Conservation (phyloP, 1,140 invertebrate species). For the Aleiodes sp. region DNA sequence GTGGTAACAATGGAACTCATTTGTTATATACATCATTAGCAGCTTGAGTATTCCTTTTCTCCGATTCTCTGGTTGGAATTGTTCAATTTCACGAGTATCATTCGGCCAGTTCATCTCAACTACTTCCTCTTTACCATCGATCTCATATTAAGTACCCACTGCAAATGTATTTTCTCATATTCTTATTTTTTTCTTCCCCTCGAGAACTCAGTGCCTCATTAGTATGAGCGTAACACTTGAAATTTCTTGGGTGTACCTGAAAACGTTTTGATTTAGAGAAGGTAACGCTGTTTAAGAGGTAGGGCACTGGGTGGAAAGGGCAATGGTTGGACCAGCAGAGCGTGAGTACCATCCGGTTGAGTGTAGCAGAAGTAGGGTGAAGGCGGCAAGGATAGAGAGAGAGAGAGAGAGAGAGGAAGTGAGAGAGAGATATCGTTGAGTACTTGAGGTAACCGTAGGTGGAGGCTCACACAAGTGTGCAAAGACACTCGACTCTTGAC, state of each 20-base stretch:
- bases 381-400: slow-evolving; percentile 16
- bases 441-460: slow-evolving; percentile 1
- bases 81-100: no score
- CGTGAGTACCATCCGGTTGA: slow-evolving; percentile 41
- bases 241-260: slow-evolving; percentile 53
- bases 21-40: no score
- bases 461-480: not conserved
- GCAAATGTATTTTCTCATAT: slow-evolving; percentile 3
- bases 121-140: no score
- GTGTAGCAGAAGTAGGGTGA: slow-evolving; percentile 12
- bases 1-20: not conserved
- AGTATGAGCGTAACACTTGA: slow-evolving; percentile 54
- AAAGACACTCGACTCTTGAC: slow-evolving; percentile 46
- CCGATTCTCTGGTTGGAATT: no score
- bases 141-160: no score
- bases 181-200: no score
- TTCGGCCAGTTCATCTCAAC: no score
- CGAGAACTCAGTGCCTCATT: slow-evolving; percentile 46
- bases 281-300: not conserved
- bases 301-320: not conserved
- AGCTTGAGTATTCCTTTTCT: no score
- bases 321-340: slow-evolving; percentile 1
- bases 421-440: not conserved
- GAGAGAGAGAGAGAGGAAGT: slow-evolving; percentile 10
- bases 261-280: slow-evolving; percentile 33